Conservation (phyloP, 2,797 vertebrate genomes). For the Lepilemur ruficaudatus region DNA sequence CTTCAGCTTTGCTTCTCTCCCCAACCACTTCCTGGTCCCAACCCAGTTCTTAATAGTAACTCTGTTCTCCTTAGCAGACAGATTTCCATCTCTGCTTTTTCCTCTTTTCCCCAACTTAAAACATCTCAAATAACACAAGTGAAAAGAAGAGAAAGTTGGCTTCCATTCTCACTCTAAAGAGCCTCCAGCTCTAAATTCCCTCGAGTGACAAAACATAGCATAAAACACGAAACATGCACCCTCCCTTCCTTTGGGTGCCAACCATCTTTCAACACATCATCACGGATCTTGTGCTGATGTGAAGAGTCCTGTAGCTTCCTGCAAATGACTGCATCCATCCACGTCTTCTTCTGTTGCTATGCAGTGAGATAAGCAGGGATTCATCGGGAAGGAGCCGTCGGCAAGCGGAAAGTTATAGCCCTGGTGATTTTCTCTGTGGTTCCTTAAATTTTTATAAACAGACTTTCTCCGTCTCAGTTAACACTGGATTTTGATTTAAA, state of each 20-base stretch:
- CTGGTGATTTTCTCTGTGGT: neutral
- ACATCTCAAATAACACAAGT: neutral
- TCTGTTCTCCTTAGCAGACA: neutral
- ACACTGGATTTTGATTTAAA: slow-evolving; percentile 20
- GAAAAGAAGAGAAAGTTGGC: slow-evolving; percentile 16
- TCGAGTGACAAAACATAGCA: slow-evolving; percentile 56
- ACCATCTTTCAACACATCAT: slow-evolving; percentile 44
- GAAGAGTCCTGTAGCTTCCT: slow-evolving; percentile 46
- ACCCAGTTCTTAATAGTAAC: neutral
- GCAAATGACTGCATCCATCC: slow-evolving; percentile 18
- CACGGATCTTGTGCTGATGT: neutral
- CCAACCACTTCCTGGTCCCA: neutral
- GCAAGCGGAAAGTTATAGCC: slow-evolving; percentile 7
- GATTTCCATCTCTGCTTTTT: neutral
- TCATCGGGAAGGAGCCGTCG: neutral
- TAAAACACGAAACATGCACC: slow-evolving; percentile 34
- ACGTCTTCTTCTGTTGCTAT: slow-evolving; percentile 24
- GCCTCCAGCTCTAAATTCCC: slow-evolving; percentile 25
- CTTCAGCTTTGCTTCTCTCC: neutral
- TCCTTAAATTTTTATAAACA: slow-evolving; percentile 20
- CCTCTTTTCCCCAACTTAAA: neutral
- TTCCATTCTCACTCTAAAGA: slow-evolving; percentile 43
- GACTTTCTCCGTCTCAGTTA: neutral
- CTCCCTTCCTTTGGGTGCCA: slow-evolving; percentile 41
- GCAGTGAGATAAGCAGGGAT: neutral